These are phyloP conservation scores for Drosophila biarmipes DNA, from an alignment of 1,140 invertebrate species.

Conservation along the genomic window DNA sequence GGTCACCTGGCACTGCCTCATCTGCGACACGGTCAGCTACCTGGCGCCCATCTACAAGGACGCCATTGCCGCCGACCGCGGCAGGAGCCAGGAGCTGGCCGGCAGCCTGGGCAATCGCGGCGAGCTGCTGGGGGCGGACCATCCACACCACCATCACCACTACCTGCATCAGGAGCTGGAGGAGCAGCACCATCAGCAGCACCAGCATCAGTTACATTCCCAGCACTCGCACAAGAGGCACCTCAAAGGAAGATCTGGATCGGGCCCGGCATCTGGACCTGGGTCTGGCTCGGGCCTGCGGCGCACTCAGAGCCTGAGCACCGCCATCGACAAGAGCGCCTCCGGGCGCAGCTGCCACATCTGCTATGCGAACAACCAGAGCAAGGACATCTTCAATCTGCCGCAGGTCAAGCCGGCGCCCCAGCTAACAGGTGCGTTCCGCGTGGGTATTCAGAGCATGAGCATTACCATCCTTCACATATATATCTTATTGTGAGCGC, in stretches of 20 bases:
- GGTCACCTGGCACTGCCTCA: constrained; percentile 84
- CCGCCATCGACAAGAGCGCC: constrained; percentile 69
- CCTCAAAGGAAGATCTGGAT: constrained; percentile 25
- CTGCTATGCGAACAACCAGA: constrained; percentile 79
- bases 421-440: constrained; percentile 33
- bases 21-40: constrained; percentile 83
- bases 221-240: constrained; percentile 68
- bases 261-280: constrained; percentile 10
- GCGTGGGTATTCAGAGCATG: neutral
- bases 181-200: constrained; percentile 23
- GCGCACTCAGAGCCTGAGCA: constrained; percentile 77
- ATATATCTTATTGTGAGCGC: too few relatives aligned
- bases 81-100: constrained; percentile 25
- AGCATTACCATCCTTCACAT: too few relatives aligned
- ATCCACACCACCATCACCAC: constrained; percentile 23
- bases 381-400: constrained; percentile 82
- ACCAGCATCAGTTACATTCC: constrained; percentile 30
- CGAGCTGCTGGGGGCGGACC: constrained; percentile 24
- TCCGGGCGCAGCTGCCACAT: constrained; percentile 79
- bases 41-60: constrained; percentile 84
- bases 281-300: constrained; percentile 35
- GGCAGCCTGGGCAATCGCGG: constrained; percentile 15
- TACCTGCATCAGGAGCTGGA: constrained; percentile 23
- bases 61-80: constrained; percentile 27
- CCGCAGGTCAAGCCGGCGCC: constrained; percentile 47